Base-by-base conservation (phyloP, 2,888 invertebrate species). In the Tipula vernalis region DNA sequence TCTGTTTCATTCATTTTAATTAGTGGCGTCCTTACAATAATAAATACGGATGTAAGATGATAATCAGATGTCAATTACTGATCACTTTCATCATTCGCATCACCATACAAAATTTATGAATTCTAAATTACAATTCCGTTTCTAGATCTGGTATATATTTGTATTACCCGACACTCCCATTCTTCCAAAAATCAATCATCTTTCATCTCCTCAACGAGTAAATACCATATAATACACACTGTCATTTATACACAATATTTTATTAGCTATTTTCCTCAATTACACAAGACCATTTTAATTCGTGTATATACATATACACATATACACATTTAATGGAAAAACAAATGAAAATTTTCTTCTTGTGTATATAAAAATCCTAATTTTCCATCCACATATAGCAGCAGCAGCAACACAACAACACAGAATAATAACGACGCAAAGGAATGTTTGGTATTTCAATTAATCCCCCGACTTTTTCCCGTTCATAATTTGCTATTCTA, bases 391-490 rank as follows among this genome's bases (percentile, higher is more conserved):
- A 71, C 10, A 28, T 28, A 28, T 28, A 12, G 28, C 28, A 4
- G 28, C 51, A 51, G 28, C 51, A 51, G 6, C 5, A 51, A 4
- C 15, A 51, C 15, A 51, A 51, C 51, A n/a, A n/a, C n/a, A n/a
- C n/a, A 51, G 15, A 28, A 71, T 71, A 71, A 71, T 71, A 71
- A 71, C 71, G 71, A 71, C 71, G 28, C 71, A 71, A 71, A 71
- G 71, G 71, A 71, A 71, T 71, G 71, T 71, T 71, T 71, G 71
- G 71, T 71, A 71, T 71, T 71, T 71, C 71, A 71, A 71, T 71
- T 71, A 71, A 71, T 71, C 71, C 71, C 71, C 71, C 71, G 71
- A 71, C 71, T 12, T 71, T 71, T 71, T 28, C 71, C 71, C 71
- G 71, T 28, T 71, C 71, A 71, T 71, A 71, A 71, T 71, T 71